A percentile compares a stretch with the other conserved stretches of the same genome.
Evolutionary conservation across 2,113 vertebrate species (phyloP).

Genomic region (Chamaea fasciata): DNA sequence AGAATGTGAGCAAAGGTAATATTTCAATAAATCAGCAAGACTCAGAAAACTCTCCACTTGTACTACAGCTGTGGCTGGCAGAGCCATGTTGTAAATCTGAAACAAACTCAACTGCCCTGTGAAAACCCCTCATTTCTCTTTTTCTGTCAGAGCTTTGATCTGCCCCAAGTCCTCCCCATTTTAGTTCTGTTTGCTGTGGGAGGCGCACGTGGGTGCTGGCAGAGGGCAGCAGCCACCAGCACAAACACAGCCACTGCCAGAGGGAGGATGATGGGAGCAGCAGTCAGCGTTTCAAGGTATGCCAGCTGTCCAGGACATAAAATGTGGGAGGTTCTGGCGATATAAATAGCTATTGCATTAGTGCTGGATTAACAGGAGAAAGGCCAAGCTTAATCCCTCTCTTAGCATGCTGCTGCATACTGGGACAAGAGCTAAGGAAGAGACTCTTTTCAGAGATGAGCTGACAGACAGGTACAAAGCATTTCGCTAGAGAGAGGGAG

Average conservation of each 20-base stretch:
- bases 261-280: not conserved
- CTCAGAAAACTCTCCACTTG: not conserved
- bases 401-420: not conserved
- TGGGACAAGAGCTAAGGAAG: not conserved
- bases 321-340: not conserved
- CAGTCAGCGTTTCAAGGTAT: not conserved
- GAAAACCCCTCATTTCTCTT: not conserved
- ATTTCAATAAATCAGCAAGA: not conserved
- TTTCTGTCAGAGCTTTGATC: not conserved
- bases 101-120: not conserved
- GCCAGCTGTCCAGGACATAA: not conserved
- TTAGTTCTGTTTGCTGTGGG: fast-evolving
- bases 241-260: not conserved
- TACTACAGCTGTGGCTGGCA: not conserved
- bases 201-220: not conserved
- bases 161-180: not conserved
- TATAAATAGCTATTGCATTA: not conserved
- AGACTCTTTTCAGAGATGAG: not conserved
- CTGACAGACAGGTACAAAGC: not conserved
- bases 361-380: not conserved
- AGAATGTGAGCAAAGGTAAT: not conserved
- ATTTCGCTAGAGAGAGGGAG: not conserved
- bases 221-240: not conserved
- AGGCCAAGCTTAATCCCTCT: not conserved
- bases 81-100: not conserved